Base-by-base conservation (phyloP, 1,140 invertebrate genomes). In the Macrostomum lignano region DNA sequence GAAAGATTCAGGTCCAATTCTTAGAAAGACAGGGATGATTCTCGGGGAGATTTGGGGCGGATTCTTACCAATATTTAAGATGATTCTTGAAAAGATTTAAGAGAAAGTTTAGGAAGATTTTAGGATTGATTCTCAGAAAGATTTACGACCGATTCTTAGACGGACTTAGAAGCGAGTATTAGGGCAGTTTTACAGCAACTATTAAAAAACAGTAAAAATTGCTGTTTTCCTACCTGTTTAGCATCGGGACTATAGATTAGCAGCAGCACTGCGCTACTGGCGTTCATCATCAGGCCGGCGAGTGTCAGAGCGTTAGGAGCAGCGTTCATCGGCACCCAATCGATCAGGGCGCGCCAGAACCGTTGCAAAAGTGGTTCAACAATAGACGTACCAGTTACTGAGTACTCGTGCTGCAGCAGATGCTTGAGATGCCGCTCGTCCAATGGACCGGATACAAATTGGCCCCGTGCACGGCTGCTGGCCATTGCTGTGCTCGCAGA, bases 281-380 rank as follows among this genome's bases (percentile, higher is more conserved):
- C 71, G 62, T 98, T 98, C 36, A 94, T 65, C 42, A 77, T 56
- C 42, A 98, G 65, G 40, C 91, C 91, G 49, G 73, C 59, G 20
- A 91, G 68, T 34, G 91, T 98, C 42, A 98, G 77, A 42, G 88
- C 67, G 69, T 98, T 98, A 42, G 91, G 91, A 15, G 88, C 84
- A 39, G 93, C 67, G 73, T 77, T 91, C 42, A 79, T 50, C 6
- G 88, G 88, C 41, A 81, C 69, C 49, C 73, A 70, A 42, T 70
- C 64, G 7, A 94, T 77, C 24, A 94, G 63, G 75, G 74, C 93
- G 59, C 75, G 71, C 88, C 91, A 98, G 70, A 76, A 96, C 20
- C 71, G 71, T 58, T 93, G 84, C 46, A 93, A 66, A 44, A 71
- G 63, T 24, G 70, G 67, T 59, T 94, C 86, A 30, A 82, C 58